Evolutionary conservation across 1,140 invertebrate genomes (phyloP), one percentile per base, ranked within the genome.

Genomic region (Drosophila kepulauana): DNA sequence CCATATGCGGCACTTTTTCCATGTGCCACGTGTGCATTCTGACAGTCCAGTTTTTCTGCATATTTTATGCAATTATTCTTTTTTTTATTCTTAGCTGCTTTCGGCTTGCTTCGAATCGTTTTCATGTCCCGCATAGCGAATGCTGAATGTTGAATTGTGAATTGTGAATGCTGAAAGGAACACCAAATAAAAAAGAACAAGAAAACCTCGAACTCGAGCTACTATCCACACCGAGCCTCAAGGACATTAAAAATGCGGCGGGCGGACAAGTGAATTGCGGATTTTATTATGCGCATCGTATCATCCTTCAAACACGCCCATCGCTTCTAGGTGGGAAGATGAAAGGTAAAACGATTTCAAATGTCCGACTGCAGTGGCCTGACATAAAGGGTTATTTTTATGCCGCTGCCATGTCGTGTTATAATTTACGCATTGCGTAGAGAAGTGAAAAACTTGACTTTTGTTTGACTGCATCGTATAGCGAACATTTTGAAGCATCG

Each of bases 11-110:
- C 41, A 46, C 64, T 15, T 78, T 78, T 68, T 67, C 57, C 63
- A 49, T 48, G 68, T 41, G 45, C 28, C 67, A 73, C 61, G 73
- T 84, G 75, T 75, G 71, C 82, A 72, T 85, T 61, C 67, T 68
- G 81, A 62, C 79, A 62, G 67, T 78, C 59, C 59, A 54, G 51
- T 54, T 54, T 62, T 66, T 54, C 28, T 46, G 65, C 78, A 84
- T 74, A 84, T 85, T 81, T 84, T 74, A 66, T 67, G 75, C 67
- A 75, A 79, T 51, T 82, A 64, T 79, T 76, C 65, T 43, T 59
- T 49, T 41, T 52, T 46, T 51, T 49, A 41, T 68, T 69, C 56
- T 38, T 62, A 62, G 30, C 46, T 54, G 30, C 33, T 46, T 68
- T 68, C 68, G 61, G 46, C 63, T 58, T 61, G 38, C 65, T 15